Percentiles rank a stretch among this genome's conserved stretches.
These are phyloP conservation scores for Myodes glareolus DNA, from an alignment of 2,113 vertebrate genomes.

Conservation along the genomic window DNA sequence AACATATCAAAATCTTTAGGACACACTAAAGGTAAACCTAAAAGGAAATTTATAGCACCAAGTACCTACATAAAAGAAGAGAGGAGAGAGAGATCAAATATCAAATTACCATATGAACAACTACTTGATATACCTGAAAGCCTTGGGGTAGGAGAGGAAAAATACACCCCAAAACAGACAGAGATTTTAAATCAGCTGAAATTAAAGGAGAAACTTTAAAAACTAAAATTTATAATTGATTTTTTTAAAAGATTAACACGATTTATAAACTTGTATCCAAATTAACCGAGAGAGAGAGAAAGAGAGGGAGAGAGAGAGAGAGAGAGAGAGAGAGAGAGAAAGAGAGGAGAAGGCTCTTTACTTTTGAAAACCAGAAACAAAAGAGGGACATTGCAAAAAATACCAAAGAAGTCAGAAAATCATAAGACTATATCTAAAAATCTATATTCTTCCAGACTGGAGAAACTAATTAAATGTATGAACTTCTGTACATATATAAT, in stretches of 20 bases:
- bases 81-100: neutral
- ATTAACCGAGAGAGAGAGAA: neutral
- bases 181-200: neutral
- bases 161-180: neutral
- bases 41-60: neutral
- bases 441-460: neutral
- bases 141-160: neutral
- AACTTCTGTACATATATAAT: neutral
- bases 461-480: neutral
- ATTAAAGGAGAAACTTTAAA: neutral
- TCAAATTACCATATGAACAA: neutral
- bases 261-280: neutral
- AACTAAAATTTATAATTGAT: neutral
- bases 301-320: too few species aligned
- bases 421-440: neutral
- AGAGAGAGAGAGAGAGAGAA: neutral
- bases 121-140: neutral
- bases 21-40: neutral
- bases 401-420: neutral
- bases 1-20: neutral
- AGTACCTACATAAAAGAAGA: neutral
- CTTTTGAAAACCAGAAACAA: neutral
- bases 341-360: neutral
- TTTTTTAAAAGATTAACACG: neutral
- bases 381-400: neutral